These are phyloP conservation scores for Protophormia terraenovae DNA, from an alignment of 2,888 invertebrate species.

Conservation along the genomic window DNA sequence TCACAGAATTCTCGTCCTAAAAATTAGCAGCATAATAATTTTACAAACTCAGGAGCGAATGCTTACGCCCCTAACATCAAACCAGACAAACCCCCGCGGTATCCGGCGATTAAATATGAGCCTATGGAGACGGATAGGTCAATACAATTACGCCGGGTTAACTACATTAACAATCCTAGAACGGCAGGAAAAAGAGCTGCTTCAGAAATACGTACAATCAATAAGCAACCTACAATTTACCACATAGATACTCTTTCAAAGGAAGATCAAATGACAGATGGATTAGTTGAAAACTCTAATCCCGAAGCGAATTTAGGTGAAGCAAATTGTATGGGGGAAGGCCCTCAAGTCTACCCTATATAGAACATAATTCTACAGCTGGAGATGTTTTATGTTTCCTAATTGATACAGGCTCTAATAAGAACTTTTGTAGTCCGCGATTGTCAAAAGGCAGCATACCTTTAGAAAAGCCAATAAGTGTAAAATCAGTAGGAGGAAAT, in stretches of 20 bases:
- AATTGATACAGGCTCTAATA: too few species aligned
- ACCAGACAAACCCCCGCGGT: neutral
- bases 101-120: neutral
- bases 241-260: neutral
- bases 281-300: neutral
- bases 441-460: neutral
- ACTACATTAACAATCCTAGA: conserved; percentile 1
- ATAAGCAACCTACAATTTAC: neutral
- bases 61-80: neutral
- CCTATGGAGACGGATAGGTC: neutral
- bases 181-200: neutral
- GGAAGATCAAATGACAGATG: neutral
- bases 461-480: neutral
- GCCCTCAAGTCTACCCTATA: conserved; percentile 17
- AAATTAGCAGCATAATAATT: neutral
- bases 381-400: neutral
- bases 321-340: neutral
- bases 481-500: neutral
- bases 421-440: neutral
- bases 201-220: neutral
- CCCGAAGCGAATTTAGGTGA: neutral
- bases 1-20: neutral
- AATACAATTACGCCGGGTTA: neutral
- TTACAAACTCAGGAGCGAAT: neutral
- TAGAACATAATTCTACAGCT: neutral